These are phyloP conservation scores for Zoanthus gigantus DNA, from an alignment of 92 coral and sea anemone genomes.

Conservation along the genomic window DNA sequence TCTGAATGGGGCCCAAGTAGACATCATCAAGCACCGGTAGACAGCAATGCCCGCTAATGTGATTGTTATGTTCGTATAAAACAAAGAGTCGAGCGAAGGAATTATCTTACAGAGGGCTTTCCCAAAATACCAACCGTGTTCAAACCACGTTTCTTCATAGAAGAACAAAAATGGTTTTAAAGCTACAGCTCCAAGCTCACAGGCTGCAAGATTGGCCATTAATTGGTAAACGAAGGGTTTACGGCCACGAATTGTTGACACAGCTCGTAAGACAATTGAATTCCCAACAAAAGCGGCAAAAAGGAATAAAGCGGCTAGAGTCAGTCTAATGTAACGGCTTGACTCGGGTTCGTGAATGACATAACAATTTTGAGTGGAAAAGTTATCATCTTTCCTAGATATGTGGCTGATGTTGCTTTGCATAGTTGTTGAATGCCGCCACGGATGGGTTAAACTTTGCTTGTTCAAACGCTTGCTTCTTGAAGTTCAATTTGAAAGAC, in stretches of 20 bases:
- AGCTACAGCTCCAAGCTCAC: constrained; percentile 11
- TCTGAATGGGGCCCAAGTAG: neutral
- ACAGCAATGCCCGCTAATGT: constrained; percentile 31
- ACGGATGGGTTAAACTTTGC: neutral
- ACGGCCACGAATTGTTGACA: neutral
- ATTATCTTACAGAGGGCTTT: neutral
- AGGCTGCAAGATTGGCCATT: constrained; percentile 11
- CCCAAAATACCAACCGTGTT: constrained; percentile 11
- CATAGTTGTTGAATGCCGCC: neutral
- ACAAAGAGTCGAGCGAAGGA: neutral
- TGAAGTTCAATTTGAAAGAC: neutral
- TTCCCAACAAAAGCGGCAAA: constrained; percentile 2
- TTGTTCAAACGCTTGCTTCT: neutral
- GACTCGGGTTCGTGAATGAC: neutral
- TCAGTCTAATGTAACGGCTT: neutral
- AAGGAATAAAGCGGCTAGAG: neutral
- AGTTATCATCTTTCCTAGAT: neutral
- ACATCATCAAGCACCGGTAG: constrained; percentile 25
- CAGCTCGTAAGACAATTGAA: constrained; percentile 2
- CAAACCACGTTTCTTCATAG: constrained; percentile 3
- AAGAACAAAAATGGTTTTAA: neutral
- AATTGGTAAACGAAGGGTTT: constrained; percentile 3
- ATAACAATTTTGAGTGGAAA: too few species aligned
- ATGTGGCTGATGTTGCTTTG: neutral
- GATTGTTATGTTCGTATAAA: neutral